phyloP scores from a whole-genome alignment of 1,140 invertebrate species.

The Atopsyche davidsoni region DNA sequence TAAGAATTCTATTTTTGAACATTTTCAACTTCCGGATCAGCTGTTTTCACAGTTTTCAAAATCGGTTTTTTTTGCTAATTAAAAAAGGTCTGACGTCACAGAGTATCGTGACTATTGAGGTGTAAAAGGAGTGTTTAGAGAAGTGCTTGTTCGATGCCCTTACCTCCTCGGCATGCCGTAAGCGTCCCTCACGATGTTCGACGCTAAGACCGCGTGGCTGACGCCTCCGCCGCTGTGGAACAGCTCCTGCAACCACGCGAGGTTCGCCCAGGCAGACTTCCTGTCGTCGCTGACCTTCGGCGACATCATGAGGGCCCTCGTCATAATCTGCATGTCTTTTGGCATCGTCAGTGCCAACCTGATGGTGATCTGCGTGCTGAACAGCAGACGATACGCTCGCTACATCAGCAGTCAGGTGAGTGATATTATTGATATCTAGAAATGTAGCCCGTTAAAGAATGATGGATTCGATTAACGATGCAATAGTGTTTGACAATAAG shows the following conservation, averaged over 20 bases:
- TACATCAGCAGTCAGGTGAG: conserved; percentile 79
- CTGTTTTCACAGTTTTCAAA: too few relatives aligned
- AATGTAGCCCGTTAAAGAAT: too few relatives aligned
- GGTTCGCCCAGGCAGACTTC: conserved; percentile 53
- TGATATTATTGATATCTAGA: too few relatives aligned
- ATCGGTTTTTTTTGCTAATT: too few relatives aligned
- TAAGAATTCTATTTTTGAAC: too few relatives aligned
- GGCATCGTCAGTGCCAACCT: conserved; percentile 72
- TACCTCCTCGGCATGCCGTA: conserved; percentile 12
- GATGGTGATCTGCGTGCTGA: conserved; percentile 75
- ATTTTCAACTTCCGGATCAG: too few relatives aligned
- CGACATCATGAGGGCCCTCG: conserved; percentile 65
- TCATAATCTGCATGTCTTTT: conserved; percentile 67
- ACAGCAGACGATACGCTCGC: conserved; percentile 71
- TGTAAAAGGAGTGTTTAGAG: too few relatives aligned
- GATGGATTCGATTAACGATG: too few relatives aligned
- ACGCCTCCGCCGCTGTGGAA: conserved; percentile 71
- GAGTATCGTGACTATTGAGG: too few relatives aligned
- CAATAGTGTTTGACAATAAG: too few relatives aligned
- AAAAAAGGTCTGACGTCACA: too few relatives aligned
- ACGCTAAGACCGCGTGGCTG: conserved; percentile 55
- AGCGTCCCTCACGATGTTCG: conserved; percentile 39
- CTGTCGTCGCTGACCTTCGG: conserved; percentile 57
- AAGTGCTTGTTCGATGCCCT: conserved; percentile 1
- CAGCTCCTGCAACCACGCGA: conserved; percentile 68